Percentiles rank a stretch among this genome's conserved stretches.
Evolutionary conservation across 2,113 vertebrate genomes (phyloP).

Genomic region (Pelecanus crispus): DNA sequence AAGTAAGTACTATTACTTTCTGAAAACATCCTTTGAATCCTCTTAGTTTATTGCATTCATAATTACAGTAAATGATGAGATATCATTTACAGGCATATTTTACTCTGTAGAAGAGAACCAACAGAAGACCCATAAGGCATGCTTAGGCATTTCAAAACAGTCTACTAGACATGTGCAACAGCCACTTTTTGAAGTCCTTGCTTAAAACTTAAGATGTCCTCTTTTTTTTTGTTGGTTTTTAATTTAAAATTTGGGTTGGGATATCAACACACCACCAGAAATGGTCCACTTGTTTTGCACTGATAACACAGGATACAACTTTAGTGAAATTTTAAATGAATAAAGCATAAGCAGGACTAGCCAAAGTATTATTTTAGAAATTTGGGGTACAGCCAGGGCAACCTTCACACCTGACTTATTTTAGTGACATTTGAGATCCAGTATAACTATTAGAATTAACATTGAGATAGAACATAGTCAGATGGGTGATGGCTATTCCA

Average conservation of each 20-base stretch:
- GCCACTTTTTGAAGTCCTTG: not conserved
- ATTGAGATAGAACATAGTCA: not conserved
- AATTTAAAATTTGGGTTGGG: not conserved
- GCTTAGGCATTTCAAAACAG: not conserved
- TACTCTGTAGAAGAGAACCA: not conserved
- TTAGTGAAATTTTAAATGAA: not conserved
- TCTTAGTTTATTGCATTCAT: not conserved
- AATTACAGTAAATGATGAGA: slow-evolving; percentile 4
- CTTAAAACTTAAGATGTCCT: not conserved
- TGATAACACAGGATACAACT: not conserved
- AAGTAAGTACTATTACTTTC: not conserved
- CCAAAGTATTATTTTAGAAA: not conserved
- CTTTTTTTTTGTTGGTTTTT: not conserved
- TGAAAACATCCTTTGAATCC: not conserved
- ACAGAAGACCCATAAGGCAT: not conserved
- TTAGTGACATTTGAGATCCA: not conserved
- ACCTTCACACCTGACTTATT: not conserved
- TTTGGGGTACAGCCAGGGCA: not conserved
- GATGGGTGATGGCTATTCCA: not conserved
- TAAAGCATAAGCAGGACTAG: not conserved
- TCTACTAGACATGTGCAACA: not conserved
- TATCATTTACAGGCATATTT: not conserved
- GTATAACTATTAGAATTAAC: not conserved
- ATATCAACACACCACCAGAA: not conserved
- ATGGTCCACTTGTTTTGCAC: not conserved